These are phyloP conservation scores for Illadopsis cleaveri DNA, from an alignment of 2,113 vertebrate genomes.

Conservation along the genomic window DNA sequence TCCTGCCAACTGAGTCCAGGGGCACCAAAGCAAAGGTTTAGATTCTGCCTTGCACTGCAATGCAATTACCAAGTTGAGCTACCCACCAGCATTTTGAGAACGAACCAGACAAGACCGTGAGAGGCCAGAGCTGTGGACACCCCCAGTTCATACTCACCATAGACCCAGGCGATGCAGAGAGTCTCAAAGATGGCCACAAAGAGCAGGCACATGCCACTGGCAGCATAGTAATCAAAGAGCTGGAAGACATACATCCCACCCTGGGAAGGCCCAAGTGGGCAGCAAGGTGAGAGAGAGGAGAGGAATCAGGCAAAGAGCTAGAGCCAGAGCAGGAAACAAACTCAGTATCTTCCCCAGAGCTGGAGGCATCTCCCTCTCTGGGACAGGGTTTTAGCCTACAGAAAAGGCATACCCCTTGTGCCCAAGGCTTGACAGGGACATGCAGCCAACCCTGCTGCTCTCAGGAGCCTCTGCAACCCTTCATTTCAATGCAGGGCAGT, in stretches of 20 bases:
- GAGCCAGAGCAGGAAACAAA: background rate
- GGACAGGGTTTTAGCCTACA: background rate
- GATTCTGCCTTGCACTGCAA: background rate
- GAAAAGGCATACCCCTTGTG: background rate
- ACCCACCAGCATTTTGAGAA: background rate
- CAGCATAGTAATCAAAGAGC: slow-evolving; percentile 96
- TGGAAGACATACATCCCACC: slow-evolving; percentile 99
- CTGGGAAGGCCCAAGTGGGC: slow-evolving; percentile 63
- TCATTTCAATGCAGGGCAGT: background rate
- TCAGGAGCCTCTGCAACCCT: background rate
- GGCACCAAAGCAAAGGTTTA: background rate
- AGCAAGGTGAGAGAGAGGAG: background rate
- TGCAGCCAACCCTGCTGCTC: background rate
- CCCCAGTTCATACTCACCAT: slow-evolving; percentile 81
- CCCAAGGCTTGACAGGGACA: background rate
- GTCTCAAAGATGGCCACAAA: slow-evolving; percentile 96
- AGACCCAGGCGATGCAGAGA: slow-evolving; percentile 91
- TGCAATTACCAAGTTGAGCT: background rate
- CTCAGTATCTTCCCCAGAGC: background rate
- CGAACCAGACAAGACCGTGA: background rate
- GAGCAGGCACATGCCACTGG: slow-evolving; percentile 95
- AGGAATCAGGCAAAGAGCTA: slow-evolving; percentile 15
- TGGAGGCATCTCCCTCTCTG: background rate
- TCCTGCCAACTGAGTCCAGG: background rate
- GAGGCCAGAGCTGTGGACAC: background rate